Base-by-base conservation (phyloP, 2,888 invertebrate genomes). In the Onthophagus sagittarius region DNA sequence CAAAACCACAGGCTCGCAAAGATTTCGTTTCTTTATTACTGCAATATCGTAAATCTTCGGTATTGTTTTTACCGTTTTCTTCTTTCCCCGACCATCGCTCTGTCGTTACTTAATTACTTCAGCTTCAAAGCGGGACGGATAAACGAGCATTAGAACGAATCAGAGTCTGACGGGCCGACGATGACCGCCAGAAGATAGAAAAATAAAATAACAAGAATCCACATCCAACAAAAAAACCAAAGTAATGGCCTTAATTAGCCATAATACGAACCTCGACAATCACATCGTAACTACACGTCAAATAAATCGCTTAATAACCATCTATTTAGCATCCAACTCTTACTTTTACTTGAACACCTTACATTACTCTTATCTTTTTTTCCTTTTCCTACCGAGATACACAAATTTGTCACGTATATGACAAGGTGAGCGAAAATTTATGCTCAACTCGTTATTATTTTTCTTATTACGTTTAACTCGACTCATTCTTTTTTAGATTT, bases 1-100 rank as follows among this genome's bases (percentile, higher is more conserved):
- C 72, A 71, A 74, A 76, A 77, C 78, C 78, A 77, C 78, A 77
- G 67, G 67, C 23, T 15, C 67, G 67, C 31, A 67, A 23, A 67
- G 23, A 31, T 67, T 32, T 67, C 64, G 15, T 32, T 67, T 32
- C 67, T 67, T 67, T 67, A 67, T 67, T 67, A 32, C 67, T n/a
- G 67, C 67, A 67, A 67, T 67, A 67, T 67, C 67, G 67, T 67
- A 67, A 67, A 67, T 67, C 67, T 67, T 67, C 67, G 67, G 32
- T 67, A 67, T 67, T 67, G 67, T 67, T 67, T 67, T 67, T 67
- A 53, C 11, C 67, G 67, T 67, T 67, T 67, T 67, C 67, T 67
- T 23, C 67, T 67, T 23, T 67, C 67, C 32, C 67, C 23, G 67
- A 15, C 15, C 63, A 7, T 32, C 67, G 23, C 67, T 23, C 32